Conservation (phyloP, 2,113 vertebrate genomes). For the Hippocampus mohnikei region DNA sequence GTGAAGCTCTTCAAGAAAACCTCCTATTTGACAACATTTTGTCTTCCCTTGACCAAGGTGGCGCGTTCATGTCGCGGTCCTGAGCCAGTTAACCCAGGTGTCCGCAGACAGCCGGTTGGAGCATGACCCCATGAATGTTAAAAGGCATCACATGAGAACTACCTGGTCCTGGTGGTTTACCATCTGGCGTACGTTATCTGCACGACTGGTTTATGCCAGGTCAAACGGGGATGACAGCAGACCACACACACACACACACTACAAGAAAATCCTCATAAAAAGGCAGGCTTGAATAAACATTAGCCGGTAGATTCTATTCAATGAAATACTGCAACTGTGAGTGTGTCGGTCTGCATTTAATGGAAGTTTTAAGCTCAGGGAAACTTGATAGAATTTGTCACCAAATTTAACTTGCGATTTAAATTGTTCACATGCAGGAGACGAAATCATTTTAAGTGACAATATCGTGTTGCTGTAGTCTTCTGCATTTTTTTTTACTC, state of each 20-base stretch:
- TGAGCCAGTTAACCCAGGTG: constrained; percentile 31
- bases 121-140: constrained; percentile 27
- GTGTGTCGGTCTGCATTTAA: not conserved
- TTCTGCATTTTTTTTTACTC: no score
- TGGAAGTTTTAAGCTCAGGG: no score
- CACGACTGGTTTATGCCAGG: constrained; percentile 7
- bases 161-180: constrained; percentile 19
- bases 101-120: constrained; percentile 21
- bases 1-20: no score
- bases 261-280: not conserved
- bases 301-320: not conserved
- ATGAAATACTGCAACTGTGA: not conserved
- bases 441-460: no score
- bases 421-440: no score
- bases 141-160: constrained; percentile 32
- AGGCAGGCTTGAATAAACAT: not conserved
- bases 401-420: no score
- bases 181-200: constrained; percentile 36
- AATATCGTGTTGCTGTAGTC: no score
- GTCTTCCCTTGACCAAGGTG: not conserved
- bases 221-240: constrained; percentile 3
- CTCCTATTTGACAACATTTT: no score
- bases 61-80: constrained; percentile 13
- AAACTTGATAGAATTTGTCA: no score
- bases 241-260: not conserved